Evolutionary conservation across 2,113 vertebrate genomes (phyloP).

Genomic region (Psophia crepitans): DNA sequence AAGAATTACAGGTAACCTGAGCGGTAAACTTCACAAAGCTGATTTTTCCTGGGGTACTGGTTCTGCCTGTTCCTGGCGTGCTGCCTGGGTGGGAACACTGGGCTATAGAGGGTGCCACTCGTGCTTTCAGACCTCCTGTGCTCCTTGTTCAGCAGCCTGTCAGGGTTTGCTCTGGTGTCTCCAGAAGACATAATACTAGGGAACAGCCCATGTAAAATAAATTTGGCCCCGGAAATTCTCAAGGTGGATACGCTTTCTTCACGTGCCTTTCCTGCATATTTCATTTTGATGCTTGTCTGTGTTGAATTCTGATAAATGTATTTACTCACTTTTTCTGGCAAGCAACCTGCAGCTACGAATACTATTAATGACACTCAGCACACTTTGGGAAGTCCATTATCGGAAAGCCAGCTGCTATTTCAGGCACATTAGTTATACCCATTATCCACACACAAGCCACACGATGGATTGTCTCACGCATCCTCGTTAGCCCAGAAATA

Average conservation of each 20-base stretch:
- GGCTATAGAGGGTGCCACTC: not conserved
- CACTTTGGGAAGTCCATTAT: constrained; percentile 44
- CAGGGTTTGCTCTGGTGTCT: not conserved
- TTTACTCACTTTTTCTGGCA: constrained; percentile 44
- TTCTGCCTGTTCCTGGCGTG: not conserved
- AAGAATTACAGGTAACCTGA: not conserved
- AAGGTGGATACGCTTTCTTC: not conserved
- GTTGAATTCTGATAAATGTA: constrained; percentile 30
- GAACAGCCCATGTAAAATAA: not conserved
- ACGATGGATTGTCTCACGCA: not conserved
- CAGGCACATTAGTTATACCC: constrained; percentile 25
- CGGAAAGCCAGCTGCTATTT: constrained; percentile 24
- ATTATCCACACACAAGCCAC: constrained; percentile 3
- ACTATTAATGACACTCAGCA: constrained; percentile 16
- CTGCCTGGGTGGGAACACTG: not conserved
- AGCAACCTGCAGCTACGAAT: constrained; percentile 7
- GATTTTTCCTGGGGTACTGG: not conserved
- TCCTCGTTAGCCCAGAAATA: not conserved
- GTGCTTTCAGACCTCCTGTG: not conserved
- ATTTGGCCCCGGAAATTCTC: not conserved
- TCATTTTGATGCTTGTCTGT: not conserved
- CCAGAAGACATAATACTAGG: not conserved
- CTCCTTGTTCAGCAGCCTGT: not conserved
- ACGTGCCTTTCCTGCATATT: not conserved
- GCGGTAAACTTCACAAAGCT: not conserved